Base-by-base conservation (phyloP, 2,888 invertebrate species). In the Mactromeris polynyma region DNA sequence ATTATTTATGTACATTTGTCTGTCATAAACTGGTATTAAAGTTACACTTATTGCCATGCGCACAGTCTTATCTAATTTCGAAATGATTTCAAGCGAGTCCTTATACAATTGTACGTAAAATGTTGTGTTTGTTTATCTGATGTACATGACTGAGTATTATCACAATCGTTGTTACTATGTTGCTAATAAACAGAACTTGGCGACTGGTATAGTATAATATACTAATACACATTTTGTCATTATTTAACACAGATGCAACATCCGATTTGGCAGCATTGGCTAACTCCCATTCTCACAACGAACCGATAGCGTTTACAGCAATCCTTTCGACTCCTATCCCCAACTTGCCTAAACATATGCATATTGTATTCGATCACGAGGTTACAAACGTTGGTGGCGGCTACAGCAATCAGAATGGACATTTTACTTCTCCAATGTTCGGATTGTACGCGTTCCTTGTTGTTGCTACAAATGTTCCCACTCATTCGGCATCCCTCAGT, bases 371-470 rank as follows among this genome's bases (percentile, higher is more conserved):
- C 77, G 88, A 90, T 36, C 77, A 82, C 40, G 86, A 86, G 21
- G 38, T 90, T 31, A 86, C 90, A 4, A 90, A 90, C 58, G 42
- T 88, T 4, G 88, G 90, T 11, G 86, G 82, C 21, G 86, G 86
- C 14, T 90, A 90, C 46, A 85, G 58, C 42, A 11, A 51, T 7
- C 38, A 51, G 0, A 83, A 31, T 51, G 90, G 90, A 38, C 86
- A 86, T 33, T 88, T 90, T 42, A 82, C 78, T 7, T 86, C 90
- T 2, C 88, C 90, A 7, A 82, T 86, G 17, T 85, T 84, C 36
- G 90, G 90, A n/a, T 64, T 86, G n/a, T 90, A 90, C 73, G 86
- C 87, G 17, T 90, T 90, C 69, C 85, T 85, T 26, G 26, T 90
- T 40, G 89, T 85, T 46, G 85, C 73, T 7, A 90, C 90, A 17